Base-by-base conservation (phyloP, 2,797 vertebrate genomes). In the Sternotherus odoratus region DNA sequence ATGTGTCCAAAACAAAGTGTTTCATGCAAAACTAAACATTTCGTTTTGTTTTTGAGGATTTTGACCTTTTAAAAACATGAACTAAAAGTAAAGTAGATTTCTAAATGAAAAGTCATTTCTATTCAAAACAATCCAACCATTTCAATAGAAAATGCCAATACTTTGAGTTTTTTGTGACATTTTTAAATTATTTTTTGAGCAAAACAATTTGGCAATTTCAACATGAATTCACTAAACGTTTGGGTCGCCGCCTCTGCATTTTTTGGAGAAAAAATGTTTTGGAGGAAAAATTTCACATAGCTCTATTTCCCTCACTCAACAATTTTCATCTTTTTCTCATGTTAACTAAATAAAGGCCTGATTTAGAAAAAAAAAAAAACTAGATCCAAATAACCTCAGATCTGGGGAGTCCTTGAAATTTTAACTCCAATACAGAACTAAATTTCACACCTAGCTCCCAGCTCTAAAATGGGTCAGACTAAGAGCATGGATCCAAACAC, bases 331-430 rank as follows among this genome's bases (percentile, higher is more conserved):
- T 83, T 74, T 53, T 48, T 77, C 30, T 12, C 11, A 92, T 43
- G 43, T 49, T 91, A 82, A 69, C 75, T 88, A 82, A 8, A 4
- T 77, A 12, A 17, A 90, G 85, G 11, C 19, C 77, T 90, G 17
- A 92, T 60, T 26, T 63, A 8, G 60, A 66, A 39, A 91, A 87
- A 94, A 91, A 66, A 39, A 91, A 87, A 94, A 91, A 4, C 12
- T 24, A 49, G 33, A 89, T 74, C 30, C 54, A 74, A 74, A 46
- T 15, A 74, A 74, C 26, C 36, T 43, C 56, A 89, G 86, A 56
- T 11, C 11, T 39, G 1, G 1, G 51, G 94, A 93, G n/a, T 30
- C 51, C 82, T 94, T 88, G 80, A 87, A 89, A 21, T 88, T 69
- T 75, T 19, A 74, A 39, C 24, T 26, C 5, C 83, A 85, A 63